Evolutionary conservation across 2,888 invertebrate genomes (phyloP).

Genomic region (Stenotaenia linearis): DNA sequence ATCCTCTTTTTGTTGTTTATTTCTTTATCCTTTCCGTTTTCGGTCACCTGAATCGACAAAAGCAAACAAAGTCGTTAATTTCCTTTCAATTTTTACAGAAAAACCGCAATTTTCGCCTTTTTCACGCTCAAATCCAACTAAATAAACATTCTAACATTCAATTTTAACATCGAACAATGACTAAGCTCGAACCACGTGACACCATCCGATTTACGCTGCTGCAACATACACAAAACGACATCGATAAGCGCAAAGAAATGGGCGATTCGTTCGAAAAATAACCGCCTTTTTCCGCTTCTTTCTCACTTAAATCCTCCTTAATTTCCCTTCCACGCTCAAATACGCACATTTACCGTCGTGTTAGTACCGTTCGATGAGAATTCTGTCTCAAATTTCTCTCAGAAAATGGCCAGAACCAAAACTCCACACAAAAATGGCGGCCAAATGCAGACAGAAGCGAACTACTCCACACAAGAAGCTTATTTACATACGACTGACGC

Average conservation of each 20-base stretch:
- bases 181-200: constrained; percentile 24
- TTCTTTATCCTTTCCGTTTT: too few relatives aligned
- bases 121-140: not conserved
- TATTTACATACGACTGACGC: not conserved
- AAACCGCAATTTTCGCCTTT: not conserved
- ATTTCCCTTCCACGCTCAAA: not conserved
- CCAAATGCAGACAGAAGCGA: not conserved
- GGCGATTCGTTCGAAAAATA: not conserved
- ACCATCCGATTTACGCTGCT: constrained; percentile 7
- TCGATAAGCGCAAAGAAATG: not conserved
- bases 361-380: not conserved
- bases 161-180: not conserved
- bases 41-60: too few relatives aligned
- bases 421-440: constrained; percentile 1
- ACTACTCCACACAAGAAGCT: not conserved
- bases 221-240: constrained; percentile 7
- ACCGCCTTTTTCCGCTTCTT: not conserved
- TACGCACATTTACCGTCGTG: not conserved
- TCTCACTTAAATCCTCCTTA: not conserved
- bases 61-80: too few relatives aligned
- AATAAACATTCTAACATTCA: not conserved
- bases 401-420: not conserved
- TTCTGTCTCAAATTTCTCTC: not conserved
- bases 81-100: not conserved
- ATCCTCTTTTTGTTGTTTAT: too few relatives aligned